Conservation (phyloP, 2,113 vertebrate species). For the Tympanuchus pallidicinctus region DNA sequence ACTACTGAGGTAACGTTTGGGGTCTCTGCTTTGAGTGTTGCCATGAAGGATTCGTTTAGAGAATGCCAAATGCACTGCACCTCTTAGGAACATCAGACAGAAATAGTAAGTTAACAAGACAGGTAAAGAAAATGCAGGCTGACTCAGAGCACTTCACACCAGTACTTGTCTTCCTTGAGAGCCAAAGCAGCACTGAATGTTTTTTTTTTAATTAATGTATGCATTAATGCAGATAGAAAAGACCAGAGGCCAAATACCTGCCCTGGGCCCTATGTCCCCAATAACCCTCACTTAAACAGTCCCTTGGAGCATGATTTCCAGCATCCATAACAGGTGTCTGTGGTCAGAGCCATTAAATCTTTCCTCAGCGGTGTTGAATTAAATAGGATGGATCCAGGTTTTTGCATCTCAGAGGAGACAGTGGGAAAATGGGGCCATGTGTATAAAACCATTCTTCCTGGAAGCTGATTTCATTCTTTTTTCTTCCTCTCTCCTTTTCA, state of each 20-base stretch:
- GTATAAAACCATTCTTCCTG: background rate
- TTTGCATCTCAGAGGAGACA: background rate
- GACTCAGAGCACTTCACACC: background rate
- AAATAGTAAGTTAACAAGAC: background rate
- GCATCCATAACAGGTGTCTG: background rate
- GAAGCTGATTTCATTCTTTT: background rate
- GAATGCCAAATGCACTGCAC: background rate
- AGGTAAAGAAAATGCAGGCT: background rate
- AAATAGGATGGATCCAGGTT: background rate
- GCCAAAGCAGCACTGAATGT: background rate
- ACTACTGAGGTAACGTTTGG: constrained; percentile 81
- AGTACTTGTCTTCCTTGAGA: background rate
- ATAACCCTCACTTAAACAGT: background rate
- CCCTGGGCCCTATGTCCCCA: no score
- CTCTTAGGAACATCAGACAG: background rate
- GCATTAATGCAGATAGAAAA: background rate
- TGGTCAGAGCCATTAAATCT: background rate
- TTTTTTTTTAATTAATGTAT: background rate
- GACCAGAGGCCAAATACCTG: background rate
- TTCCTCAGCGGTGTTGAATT: background rate
- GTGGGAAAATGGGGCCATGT: background rate
- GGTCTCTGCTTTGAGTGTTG: background rate
- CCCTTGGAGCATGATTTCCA: background rate
- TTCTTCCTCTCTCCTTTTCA: constrained; percentile 34
- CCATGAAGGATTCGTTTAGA: background rate